Evolutionary conservation across 2,797 vertebrate species (phyloP).

Genomic region (Valencia hispanica): DNA sequence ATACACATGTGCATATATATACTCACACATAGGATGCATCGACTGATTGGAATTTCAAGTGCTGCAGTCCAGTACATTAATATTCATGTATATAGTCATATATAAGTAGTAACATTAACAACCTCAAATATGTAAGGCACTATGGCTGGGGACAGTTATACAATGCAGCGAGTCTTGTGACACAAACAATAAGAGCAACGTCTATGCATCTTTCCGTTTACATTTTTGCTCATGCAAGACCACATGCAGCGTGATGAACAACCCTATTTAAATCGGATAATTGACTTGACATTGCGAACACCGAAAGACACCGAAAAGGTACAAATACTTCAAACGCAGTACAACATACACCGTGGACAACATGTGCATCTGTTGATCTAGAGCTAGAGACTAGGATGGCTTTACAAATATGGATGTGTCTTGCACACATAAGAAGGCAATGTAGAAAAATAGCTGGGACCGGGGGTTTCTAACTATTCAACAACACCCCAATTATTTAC

Average conservation of each 20-base stretch:
- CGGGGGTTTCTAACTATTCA: slow-evolving; percentile 84
- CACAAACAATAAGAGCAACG: slow-evolving; percentile 94
- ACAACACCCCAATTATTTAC: slow-evolving; percentile 91
- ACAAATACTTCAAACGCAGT: slow-evolving; percentile 90
- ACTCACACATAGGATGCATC: slow-evolving; percentile 85
- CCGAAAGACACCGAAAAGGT: slow-evolving; percentile 87
- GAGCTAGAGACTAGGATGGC: slow-evolving; percentile 96
- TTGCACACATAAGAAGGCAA: slow-evolving; percentile 99
- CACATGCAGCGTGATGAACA: slow-evolving; percentile 98
- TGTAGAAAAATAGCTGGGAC: slow-evolving; percentile 97
- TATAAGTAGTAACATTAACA: slow-evolving; percentile 99
- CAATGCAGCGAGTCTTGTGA: slow-evolving; percentile 98
- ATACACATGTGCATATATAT: slow-evolving; percentile 78
- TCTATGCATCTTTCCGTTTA: slow-evolving; percentile 88
- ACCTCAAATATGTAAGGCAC: slow-evolving; percentile 99
- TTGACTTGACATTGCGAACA: slow-evolving; percentile 95
- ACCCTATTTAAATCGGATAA: slow-evolving; percentile 87
- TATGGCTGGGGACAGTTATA: slow-evolving; percentile 99
- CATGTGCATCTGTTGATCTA: slow-evolving; percentile 93
- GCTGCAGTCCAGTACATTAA: slow-evolving; percentile 98
- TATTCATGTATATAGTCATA: slow-evolving; percentile 87
- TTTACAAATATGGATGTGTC: slow-evolving; percentile 98
- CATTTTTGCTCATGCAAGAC: slow-evolving; percentile 97
- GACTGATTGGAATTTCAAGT: slow-evolving; percentile 97
- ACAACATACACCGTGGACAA: slow-evolving; percentile 89